Evolutionary conservation across 2,797 vertebrate genomes (phyloP), one percentile per base, ranked within the genome.

Genomic region (Allenopithecus nigroviridis): DNA sequence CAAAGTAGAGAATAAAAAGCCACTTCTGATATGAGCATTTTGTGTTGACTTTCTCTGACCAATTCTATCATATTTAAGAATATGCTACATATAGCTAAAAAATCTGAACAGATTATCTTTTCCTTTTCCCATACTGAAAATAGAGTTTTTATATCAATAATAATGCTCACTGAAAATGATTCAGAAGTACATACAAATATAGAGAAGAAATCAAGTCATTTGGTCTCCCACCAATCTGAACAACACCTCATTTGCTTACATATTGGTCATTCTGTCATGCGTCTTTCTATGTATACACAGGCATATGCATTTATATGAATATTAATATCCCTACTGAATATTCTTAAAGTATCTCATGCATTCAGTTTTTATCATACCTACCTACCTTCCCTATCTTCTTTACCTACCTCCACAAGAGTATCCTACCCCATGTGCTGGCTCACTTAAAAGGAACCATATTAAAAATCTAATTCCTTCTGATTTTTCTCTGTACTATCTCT

Each of bases 81-180:
- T 85, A 80, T 70, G 13, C 83, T 84, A 92, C 84, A 68, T 75
- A 84, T 26, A 57, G 14, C 33, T 89, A 55, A 91, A 74, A 41
- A 93, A 84, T 61, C 1, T 83, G 36, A 33, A 76, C n/a, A 84
- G 26, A 21, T 53, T 68, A 36, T 87, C 13, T 81, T 64, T 95
- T 36, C 61, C 46, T 94, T 92, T 95, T 81, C 26, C 61, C 12
- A 87, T 6, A 86, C 19, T 87, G 17, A 97, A 95, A 95, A 96
- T 81, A 57, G 6, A 10, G 3, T 74, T 93, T 96, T 89, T 78
- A 39, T 48, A 68, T 36, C 53, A 96, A 94, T 86, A 83, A 79
- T 36, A 30, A 61, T 78, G 1, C 8, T 87, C 26, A 13, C 11
- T 95, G 19, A 91, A 92, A 94, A 85, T 70, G 85, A 91, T 59